Evolutionary conservation across 2,888 invertebrate genomes (phyloP).

Genomic region (Stomorhina lunata): DNA sequence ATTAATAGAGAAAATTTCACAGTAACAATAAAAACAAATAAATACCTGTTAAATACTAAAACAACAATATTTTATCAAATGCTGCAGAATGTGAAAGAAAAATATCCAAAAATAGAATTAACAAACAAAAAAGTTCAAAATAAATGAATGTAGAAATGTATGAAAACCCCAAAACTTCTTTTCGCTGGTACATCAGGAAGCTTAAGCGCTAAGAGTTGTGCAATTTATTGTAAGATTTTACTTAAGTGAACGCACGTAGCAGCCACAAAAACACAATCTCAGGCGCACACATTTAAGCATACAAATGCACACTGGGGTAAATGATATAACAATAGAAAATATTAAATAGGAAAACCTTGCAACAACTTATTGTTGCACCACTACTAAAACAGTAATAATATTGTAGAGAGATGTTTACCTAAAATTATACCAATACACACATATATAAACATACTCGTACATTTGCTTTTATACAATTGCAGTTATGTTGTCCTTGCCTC

Average conservation of each 20-base stretch:
- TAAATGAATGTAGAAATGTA: conserved; percentile 2
- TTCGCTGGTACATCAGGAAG: conserved; percentile 29
- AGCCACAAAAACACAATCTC: conserved; percentile 8
- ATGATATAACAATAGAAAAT: not conserved
- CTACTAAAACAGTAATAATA: conserved; percentile 23
- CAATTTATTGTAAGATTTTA: conserved; percentile 65
- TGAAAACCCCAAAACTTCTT: conserved; percentile 23
- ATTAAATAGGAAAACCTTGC: not conserved
- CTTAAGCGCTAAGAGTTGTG: conserved; percentile 51
- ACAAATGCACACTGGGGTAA: not conserved
- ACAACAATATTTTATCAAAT: conserved; percentile 35
- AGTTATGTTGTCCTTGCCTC: no score
- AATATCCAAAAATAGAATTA: conserved; percentile 33
- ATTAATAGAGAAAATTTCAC: no score
- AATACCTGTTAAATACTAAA: conserved; percentile 44
- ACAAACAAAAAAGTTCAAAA: not conserved
- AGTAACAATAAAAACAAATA: conserved; percentile 34
- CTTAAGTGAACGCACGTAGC: conserved; percentile 57
- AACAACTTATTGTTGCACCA: not conserved
- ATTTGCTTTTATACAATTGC: not conserved
- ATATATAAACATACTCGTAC: not conserved
- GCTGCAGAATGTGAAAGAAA: conserved; percentile 16
- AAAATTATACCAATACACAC: conserved; percentile 31
- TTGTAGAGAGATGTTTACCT: conserved; percentile 35
- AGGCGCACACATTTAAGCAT: not conserved